Conservation (phyloP, 2,888 invertebrate species). For the Eupithecia insigniata region DNA sequence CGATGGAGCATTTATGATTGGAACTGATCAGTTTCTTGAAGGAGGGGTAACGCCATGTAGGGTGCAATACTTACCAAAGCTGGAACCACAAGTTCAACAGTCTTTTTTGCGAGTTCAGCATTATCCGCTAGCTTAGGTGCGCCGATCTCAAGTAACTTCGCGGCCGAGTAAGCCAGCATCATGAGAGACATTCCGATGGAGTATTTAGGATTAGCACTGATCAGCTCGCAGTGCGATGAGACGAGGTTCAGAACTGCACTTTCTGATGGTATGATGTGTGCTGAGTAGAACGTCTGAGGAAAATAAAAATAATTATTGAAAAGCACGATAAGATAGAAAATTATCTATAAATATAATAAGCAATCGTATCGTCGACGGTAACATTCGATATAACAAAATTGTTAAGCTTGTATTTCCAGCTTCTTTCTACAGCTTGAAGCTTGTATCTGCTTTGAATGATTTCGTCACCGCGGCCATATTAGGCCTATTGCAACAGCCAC, state of each 20-base stretch:
- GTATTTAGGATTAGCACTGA: constrained; percentile 71
- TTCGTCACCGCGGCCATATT: background rate
- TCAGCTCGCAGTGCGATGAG: constrained; percentile 74
- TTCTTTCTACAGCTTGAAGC: too few relatives aligned
- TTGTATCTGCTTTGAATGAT: background rate
- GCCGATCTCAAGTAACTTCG: constrained; percentile 74
- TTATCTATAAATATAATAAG: too few relatives aligned
- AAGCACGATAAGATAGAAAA: background rate
- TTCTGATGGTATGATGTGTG: constrained; percentile 92
- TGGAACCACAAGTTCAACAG: constrained; percentile 88
- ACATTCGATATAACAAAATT: background rate
- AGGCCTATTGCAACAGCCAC: background rate
- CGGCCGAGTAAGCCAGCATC: constrained; percentile 76
- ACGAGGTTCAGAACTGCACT: constrained; percentile 91
- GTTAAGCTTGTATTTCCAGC: too few relatives aligned
- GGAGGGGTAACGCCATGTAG: background rate
- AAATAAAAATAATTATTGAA: constrained; percentile 7
- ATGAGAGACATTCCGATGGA: constrained; percentile 73
- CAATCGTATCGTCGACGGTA: background rate
- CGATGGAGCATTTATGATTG: constrained; percentile 70
- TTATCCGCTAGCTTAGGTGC: constrained; percentile 81
- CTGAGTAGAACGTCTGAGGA: constrained; percentile 87
- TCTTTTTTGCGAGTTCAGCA: constrained; percentile 85
- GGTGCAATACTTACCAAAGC: constrained; percentile 82
- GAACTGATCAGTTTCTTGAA: constrained; percentile 60